These are phyloP conservation scores for Idaea biselata DNA, from an alignment of 2,888 invertebrate species.

Conservation along the genomic window DNA sequence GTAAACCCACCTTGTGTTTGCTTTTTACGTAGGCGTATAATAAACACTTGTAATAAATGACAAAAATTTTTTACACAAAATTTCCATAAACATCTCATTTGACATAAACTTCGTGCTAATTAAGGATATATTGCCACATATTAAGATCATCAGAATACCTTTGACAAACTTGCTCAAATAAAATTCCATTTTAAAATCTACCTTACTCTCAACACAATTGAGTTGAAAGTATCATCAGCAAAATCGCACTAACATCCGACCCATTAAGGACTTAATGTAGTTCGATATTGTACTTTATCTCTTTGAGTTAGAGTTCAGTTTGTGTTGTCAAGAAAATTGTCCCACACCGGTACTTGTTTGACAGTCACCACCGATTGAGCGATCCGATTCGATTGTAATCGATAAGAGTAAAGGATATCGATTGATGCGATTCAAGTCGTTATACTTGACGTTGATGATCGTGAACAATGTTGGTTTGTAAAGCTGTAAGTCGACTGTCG, in stretches of 20 bases:
- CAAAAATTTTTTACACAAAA: slow-evolving; percentile 15
- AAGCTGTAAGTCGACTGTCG: not conserved
- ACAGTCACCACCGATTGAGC: slow-evolving; percentile 65
- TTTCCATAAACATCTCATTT: slow-evolving; percentile 47
- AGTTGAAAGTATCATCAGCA: slow-evolving; percentile 25
- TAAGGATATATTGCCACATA: slow-evolving; percentile 42
- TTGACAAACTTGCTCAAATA: not conserved
- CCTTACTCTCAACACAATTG: slow-evolving; percentile 26
- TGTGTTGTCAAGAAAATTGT: slow-evolving; percentile 42
- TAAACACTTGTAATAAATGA: too few species aligned
- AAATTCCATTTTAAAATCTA: not conserved
- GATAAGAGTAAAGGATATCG: slow-evolving; percentile 54
- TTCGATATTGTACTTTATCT: slow-evolving; percentile 15
- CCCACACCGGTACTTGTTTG: slow-evolving; percentile 47
- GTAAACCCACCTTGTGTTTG: too few species aligned
- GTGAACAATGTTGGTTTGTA: slow-evolving; percentile 21
- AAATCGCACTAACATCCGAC: not conserved
- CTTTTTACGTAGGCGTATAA: too few species aligned
- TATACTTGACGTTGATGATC: slow-evolving; percentile 55
- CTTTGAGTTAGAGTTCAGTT: slow-evolving; percentile 31
- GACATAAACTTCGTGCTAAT: slow-evolving; percentile 59
- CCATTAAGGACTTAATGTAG: slow-evolving; percentile 2
- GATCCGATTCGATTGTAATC: slow-evolving; percentile 52
- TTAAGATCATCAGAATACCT: slow-evolving; percentile 7
- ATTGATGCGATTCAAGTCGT: slow-evolving; percentile 51